Evolutionary conservation across 2,888 invertebrate species (phyloP), one percentile per base, ranked within the genome.

Genomic region (Drosophila stalkeri): DNA sequence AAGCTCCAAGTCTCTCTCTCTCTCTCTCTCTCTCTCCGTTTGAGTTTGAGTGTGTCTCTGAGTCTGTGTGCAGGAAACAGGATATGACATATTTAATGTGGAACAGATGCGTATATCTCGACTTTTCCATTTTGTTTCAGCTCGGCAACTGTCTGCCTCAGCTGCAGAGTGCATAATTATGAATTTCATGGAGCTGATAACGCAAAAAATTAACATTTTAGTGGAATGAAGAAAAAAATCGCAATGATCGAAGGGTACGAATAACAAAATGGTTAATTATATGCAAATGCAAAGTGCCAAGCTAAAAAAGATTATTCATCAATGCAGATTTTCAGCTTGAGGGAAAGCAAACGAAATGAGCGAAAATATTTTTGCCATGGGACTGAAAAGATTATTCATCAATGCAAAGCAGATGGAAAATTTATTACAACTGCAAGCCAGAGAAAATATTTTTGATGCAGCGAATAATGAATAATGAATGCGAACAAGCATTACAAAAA

Each of bases 51-150:
- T 49, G 54, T 55, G 37, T 16, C 37, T 16, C 37, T 37, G 37
- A 37, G 37, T 37, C 47, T 54, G 64, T 37, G 73, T 78, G 86
- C 86, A 90, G 91, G 89, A 90, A 91, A 80, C 81, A 86, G 91
- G 90, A 90, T 90, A 85, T 91, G 90, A 84, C 85, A 89, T 90
- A 76, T 82, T 91, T 91, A 91, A 91, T 89, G 79, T 73, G 77
- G 68, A 89, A 77, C 91, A 91, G 91, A 90, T 91, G 91, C 82
- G 80, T 70, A 62, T 72, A 60, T 79, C 41, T 55, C 18, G 41
- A 39, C 79, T 82, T 63, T 67, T 72, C 49, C 46, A 73, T 69
- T 69, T 74, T 61, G 61, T 73, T 72, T 61, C 57, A 68, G 37
- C 61, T 67, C 66, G 41, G 54, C 54, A 39, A 41, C 60, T 56